Evolutionary conservation across 2,113 vertebrate species (phyloP).

Genomic region (Lanius collurio): DNA sequence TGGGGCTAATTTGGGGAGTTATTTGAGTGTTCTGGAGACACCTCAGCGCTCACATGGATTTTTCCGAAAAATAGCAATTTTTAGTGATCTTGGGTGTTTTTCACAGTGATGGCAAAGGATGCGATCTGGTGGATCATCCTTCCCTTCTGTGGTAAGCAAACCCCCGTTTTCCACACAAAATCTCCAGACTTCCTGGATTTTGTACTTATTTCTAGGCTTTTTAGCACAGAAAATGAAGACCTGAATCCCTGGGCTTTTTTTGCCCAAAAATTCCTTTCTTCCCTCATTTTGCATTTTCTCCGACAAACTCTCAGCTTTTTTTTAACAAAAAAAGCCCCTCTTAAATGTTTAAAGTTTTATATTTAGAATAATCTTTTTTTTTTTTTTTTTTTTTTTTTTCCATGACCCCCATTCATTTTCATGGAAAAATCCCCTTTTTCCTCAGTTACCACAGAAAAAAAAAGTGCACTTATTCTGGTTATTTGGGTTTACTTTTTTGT

Average conservation of each 20-base stretch:
- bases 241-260: not conserved
- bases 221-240: not conserved
- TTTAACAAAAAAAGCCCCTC: not conserved
- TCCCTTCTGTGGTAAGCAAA: not conserved
- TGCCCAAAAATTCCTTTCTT: not conserved
- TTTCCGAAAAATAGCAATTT: rapidly evolving
- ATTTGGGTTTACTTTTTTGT: not conserved
- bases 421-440: not conserved
- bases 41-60: not conserved
- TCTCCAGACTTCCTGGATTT: not conserved
- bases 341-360: no score
- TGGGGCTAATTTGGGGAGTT: no score
- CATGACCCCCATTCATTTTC: not conserved
- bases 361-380: no score
- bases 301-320: not conserved
- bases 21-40: not conserved
- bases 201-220: not conserved
- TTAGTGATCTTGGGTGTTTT: not conserved
- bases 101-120: not conserved
- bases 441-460: not conserved
- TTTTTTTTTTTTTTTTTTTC: not conserved
- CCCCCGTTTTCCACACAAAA: rapidly evolving
- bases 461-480: not conserved
- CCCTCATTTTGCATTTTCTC: not conserved
- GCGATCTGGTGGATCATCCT: not conserved